Percentiles rank a stretch among this genome's conserved stretches.
Evolutionary conservation across 2,888 invertebrate species (phyloP).

Genomic region (Ophraella communa): DNA sequence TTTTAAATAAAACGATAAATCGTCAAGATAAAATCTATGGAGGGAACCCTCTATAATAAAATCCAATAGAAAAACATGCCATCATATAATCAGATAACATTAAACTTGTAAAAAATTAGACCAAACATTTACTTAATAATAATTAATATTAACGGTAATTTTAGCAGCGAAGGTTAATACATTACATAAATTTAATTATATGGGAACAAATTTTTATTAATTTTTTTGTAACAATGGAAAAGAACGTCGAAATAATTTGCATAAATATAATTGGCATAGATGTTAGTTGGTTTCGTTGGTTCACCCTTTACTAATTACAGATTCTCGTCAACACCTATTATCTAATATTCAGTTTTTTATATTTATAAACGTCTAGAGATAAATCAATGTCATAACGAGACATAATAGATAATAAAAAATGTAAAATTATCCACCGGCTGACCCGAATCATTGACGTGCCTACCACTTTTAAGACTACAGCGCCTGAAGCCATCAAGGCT

Average conservation of each 20-base stretch:
- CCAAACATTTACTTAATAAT: neutral
- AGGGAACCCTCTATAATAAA: no score
- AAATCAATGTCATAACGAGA: slow-evolving; percentile 6
- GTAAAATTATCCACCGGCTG: slow-evolving; percentile 16
- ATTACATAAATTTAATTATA: neutral
- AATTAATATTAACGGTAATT: neutral
- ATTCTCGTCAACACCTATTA: neutral
- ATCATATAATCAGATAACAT: no score
- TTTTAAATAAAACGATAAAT: no score
- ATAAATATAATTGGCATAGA: neutral
- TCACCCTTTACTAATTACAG: neutral
- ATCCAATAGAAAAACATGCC: no score
- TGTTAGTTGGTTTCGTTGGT: no score
- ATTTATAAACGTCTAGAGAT: neutral
- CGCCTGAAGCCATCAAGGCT: slow-evolving; percentile 11
- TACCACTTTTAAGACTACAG: slow-evolving; percentile 3
- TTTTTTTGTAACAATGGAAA: neutral
- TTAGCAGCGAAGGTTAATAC: neutral
- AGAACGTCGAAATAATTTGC: neutral
- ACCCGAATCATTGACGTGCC: slow-evolving; percentile 15
- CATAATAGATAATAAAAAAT: slow-evolving; percentile 3
- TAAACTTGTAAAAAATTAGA: neutral
- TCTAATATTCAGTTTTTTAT: neutral
- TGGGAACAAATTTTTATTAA: neutral
- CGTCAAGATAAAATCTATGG: no score